Percentiles rank a stretch among this genome's conserved stretches.
Evolutionary conservation across 2,797 vertebrate genomes (phyloP).

Genomic region (Varecia variegata): DNA sequence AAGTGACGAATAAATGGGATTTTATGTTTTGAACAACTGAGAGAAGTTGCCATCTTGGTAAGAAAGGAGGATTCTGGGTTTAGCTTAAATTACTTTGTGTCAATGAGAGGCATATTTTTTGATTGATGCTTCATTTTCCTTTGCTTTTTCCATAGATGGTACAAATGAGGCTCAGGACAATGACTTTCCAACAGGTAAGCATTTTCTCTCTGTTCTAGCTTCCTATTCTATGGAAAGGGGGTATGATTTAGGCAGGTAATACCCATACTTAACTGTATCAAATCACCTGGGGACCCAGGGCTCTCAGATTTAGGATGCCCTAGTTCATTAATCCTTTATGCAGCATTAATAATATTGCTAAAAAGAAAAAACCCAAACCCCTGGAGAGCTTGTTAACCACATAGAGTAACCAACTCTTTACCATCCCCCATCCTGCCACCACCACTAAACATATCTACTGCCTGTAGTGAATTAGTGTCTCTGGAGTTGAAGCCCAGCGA

Average conservation of each 20-base stretch:
- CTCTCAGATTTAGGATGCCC: not conserved
- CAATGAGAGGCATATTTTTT: not conserved
- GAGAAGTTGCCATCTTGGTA: not conserved
- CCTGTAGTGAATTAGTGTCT: not conserved
- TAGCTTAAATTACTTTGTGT: not conserved
- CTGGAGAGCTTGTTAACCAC: not conserved
- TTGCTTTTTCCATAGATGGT: constrained; percentile 64
- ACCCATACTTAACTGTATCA: not conserved
- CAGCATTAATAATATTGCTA: not conserved
- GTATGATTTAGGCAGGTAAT: not conserved
- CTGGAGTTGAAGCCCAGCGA: not conserved
- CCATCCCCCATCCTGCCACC: not conserved
- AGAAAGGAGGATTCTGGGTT: not conserved
- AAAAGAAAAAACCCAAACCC: not conserved
- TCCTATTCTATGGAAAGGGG: not conserved
- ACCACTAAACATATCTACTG: not conserved
- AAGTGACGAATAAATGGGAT: not conserved
- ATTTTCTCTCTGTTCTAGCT: not conserved
- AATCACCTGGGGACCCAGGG: not conserved
- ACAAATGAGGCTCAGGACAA: constrained; percentile 69
- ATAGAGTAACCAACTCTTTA: not conserved
- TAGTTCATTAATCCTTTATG: not conserved
- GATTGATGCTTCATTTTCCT: not conserved
- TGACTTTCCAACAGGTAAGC: constrained; percentile 74
- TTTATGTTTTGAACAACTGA: not conserved